Evolutionary conservation across 2,797 vertebrate species (phyloP).

Genomic region (Prionace glauca): DNA sequence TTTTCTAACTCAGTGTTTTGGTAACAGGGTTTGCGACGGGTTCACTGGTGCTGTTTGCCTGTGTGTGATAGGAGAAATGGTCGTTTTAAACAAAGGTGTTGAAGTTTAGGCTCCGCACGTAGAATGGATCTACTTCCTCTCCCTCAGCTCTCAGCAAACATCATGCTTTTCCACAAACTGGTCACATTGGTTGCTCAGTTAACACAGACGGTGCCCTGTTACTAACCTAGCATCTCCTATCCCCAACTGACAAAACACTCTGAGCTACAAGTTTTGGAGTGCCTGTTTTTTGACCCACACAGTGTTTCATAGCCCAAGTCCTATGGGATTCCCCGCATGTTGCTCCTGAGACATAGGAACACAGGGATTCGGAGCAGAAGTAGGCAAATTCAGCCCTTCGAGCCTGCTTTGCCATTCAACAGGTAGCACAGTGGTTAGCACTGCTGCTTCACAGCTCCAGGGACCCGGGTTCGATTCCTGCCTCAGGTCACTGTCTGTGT

Average conservation of each 20-base stretch:
- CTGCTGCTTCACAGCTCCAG: too few relatives aligned
- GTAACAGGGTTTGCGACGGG: neutral
- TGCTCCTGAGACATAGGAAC: neutral
- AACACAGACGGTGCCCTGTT: neutral
- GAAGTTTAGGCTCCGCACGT: neutral
- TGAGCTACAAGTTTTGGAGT: neutral
- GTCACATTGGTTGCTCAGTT: neutral
- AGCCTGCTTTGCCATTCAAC: too few relatives aligned
- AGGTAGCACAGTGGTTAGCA: too few relatives aligned
- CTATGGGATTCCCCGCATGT: neutral
- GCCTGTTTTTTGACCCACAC: neutral
- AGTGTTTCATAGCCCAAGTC: neutral
- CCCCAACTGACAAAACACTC: neutral
- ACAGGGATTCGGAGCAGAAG: too few relatives aligned
- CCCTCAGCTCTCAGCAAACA: neutral
- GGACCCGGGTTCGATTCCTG: too few relatives aligned
- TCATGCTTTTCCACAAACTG: neutral
- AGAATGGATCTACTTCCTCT: neutral
- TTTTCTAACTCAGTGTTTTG: neutral
- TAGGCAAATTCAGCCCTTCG: too few relatives aligned
- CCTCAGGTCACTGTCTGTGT: too few relatives aligned
- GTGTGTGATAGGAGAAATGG: neutral
- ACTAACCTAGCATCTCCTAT: neutral
- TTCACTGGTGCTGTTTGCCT: neutral
- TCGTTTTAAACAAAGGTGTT: neutral